Percentiles rank a stretch among this genome's conserved stretches.
Evolutionary conservation across 1,140 invertebrate genomes (phyloP).

Genomic region (Condylostylus longicornis): DNA sequence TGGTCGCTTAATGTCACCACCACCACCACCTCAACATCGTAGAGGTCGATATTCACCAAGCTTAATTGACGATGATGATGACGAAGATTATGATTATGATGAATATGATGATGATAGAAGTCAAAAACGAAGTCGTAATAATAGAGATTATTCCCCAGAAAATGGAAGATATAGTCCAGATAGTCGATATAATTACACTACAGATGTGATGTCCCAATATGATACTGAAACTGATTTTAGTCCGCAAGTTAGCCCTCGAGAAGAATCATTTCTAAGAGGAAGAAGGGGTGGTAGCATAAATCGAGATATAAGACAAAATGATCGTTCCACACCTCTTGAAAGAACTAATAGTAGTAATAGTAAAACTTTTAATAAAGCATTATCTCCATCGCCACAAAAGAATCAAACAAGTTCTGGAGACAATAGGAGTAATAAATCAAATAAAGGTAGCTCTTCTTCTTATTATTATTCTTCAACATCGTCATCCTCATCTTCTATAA

Average conservation of each 20-base stretch:
- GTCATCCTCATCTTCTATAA: too few relatives aligned
- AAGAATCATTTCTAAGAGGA: too few relatives aligned
- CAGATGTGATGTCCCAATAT: conserved; percentile 13
- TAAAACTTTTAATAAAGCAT: too few relatives aligned
- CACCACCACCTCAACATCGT: conserved; percentile 21
- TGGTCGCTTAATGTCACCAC: conserved; percentile 46
- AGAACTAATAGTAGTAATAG: too few relatives aligned
- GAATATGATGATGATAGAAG: conserved; percentile 21
- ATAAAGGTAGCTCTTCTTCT: too few relatives aligned
- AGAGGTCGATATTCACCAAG: conserved; percentile 16
- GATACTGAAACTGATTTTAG: conserved; percentile 31
- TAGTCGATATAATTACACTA: conserved; percentile 24
- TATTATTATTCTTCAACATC: too few relatives aligned
- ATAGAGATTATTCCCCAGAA: conserved; percentile 15
- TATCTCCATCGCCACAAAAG: too few relatives aligned
- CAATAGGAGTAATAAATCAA: too few relatives aligned
- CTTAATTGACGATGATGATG: conserved; percentile 12
- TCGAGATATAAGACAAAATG: too few relatives aligned
- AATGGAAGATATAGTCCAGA: conserved; percentile 28
- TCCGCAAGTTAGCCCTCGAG: conserved; percentile 21
- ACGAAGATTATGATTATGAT: conserved; percentile 16
- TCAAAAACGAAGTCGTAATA: conserved; percentile 13
- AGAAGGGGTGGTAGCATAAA: too few relatives aligned
- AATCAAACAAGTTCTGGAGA: too few relatives aligned
- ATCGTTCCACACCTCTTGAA: too few relatives aligned